These are phyloP conservation scores for Aspidiotus destructor DNA, from an alignment of 2,888 invertebrate genomes.

Conservation along the genomic window DNA sequence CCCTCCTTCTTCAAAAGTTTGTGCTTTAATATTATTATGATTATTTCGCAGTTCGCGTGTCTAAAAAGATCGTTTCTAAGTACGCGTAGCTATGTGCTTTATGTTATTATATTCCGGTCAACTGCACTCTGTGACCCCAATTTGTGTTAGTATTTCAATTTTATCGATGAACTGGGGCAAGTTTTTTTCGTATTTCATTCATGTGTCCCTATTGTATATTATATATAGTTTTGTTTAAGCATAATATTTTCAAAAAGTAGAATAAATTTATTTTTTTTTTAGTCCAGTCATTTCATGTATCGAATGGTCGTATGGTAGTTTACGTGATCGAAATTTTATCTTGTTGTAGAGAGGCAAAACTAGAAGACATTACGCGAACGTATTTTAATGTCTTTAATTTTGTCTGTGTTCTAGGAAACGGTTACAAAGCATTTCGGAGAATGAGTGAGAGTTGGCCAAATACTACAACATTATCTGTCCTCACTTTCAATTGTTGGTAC, in stretches of 20 bases:
- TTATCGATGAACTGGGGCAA: no score
- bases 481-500: conserved; percentile 33
- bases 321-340: background rate
- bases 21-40: no score
- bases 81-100: no score
- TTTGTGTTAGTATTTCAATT: no score
- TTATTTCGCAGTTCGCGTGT: no score
- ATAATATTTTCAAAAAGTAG: background rate
- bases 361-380: conserved; percentile 3
- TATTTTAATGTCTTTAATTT: conserved; percentile 27
- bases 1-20: no score
- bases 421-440: conserved; percentile 12
- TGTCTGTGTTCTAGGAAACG: conserved; percentile 30
- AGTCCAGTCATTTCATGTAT: background rate
- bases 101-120: no score
- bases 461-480: conserved; percentile 28
- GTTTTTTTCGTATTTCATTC: no score
- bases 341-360: no score
- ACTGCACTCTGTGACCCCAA: no score
- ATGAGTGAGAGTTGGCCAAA: conserved; percentile 23
- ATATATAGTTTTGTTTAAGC: background rate
- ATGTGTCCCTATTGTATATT: background rate
- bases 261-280: background rate
- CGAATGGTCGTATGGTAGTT: background rate
- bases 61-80: no score